These are phyloP conservation scores for Eutrigla gurnardus DNA, from an alignment of 2,797 vertebrate species.

Conservation along the genomic window DNA sequence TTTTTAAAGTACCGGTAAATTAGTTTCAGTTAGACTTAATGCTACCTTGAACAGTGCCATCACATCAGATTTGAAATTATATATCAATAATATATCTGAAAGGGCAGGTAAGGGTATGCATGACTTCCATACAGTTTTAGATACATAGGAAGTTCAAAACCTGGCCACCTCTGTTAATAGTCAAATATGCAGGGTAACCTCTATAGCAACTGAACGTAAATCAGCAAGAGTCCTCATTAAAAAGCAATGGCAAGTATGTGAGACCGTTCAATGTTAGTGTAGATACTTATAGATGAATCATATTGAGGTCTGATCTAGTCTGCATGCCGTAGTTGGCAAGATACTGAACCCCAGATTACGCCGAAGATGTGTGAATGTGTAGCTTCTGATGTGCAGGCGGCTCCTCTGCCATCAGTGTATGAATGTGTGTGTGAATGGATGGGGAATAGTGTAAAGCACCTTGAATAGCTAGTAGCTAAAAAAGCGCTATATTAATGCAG, in stretches of 20 bases:
- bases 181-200: constrained; percentile 44
- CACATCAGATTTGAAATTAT: constrained; percentile 32
- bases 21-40: not conserved
- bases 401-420: too few relatives aligned
- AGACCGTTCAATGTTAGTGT: constrained; percentile 22
- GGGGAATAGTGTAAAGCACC: too few relatives aligned
- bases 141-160: constrained; percentile 36
- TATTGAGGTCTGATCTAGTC: not conserved
- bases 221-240: constrained; percentile 51
- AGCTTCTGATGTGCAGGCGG: too few relatives aligned
- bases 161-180: constrained; percentile 28
- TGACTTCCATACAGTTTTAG: constrained; percentile 52
- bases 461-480: too few relatives aligned
- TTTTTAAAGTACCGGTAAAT: not conserved
- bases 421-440: too few relatives aligned
- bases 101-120: constrained; percentile 18
- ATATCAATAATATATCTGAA: constrained; percentile 53
- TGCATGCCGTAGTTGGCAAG: too few relatives aligned
- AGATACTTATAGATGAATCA: constrained; percentile 18
- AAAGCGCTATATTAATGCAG: too few relatives aligned
- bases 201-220: constrained; percentile 40
- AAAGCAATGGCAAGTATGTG: constrained; percentile 48
- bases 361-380: too few relatives aligned
- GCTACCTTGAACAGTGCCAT: constrained; percentile 2
- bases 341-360: too few relatives aligned